A percentile compares a stretch with the other conserved stretches of the same genome.
Evolutionary conservation across 2,888 invertebrate species (phyloP).

Genomic region (Busseola fusca): DNA sequence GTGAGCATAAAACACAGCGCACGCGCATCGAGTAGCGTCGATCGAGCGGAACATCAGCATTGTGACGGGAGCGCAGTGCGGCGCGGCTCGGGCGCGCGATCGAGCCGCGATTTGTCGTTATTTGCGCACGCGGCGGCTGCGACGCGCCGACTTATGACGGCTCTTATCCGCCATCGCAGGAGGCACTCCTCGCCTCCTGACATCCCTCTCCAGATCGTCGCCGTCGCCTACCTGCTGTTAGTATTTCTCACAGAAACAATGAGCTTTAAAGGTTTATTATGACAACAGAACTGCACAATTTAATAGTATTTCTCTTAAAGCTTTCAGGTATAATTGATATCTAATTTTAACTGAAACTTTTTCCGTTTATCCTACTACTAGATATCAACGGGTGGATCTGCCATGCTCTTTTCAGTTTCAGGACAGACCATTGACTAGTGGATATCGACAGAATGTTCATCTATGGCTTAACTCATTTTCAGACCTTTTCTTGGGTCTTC

Average conservation of each 20-base stretch:
- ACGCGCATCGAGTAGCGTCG: slow-evolving; percentile 80
- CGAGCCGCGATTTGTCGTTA: slow-evolving; percentile 85
- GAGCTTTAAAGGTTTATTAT: slow-evolving; percentile 85
- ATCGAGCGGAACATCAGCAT: slow-evolving; percentile 76
- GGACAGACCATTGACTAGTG: neutral
- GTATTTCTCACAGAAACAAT: slow-evolving; percentile 87
- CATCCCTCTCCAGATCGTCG: slow-evolving; percentile 73
- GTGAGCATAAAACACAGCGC: slow-evolving; percentile 83
- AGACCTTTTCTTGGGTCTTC: neutral
- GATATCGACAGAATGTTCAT: neutral
- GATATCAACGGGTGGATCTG: neutral
- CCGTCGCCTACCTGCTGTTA: slow-evolving; percentile 74
- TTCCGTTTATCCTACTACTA: slow-evolving; percentile 13
- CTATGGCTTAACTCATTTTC: neutral
- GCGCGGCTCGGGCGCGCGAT: slow-evolving; percentile 67
- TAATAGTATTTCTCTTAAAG: slow-evolving; percentile 61
- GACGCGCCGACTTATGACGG: slow-evolving; percentile 81
- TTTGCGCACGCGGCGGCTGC: slow-evolving; percentile 75
- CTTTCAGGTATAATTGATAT: slow-evolving; percentile 51
- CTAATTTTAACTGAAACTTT: slow-evolving; percentile 45
- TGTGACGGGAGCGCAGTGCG: slow-evolving; percentile 62
- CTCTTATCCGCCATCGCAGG: slow-evolving; percentile 84
- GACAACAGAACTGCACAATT: slow-evolving; percentile 73
- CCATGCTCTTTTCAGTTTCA: neutral
- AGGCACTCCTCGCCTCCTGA: slow-evolving; percentile 78